Evolutionary conservation across 2,797 vertebrate genomes (phyloP).

Genomic region (Champsocephalus gunnari): DNA sequence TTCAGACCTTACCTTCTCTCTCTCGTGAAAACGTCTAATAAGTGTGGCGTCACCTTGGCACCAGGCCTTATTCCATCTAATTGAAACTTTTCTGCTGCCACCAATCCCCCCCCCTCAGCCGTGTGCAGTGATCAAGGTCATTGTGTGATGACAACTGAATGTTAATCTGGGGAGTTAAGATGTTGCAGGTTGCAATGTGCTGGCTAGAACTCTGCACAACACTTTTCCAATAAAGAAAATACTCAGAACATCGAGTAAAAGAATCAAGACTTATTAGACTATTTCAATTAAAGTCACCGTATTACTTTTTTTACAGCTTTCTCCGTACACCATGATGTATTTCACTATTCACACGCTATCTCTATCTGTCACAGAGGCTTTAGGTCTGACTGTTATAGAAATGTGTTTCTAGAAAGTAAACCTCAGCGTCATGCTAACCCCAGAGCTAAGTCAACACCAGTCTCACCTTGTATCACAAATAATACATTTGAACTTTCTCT

Average conservation of each 20-base stretch:
- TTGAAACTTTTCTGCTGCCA: conserved; percentile 59
- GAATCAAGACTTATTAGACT: neutral
- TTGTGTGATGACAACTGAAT: conserved; percentile 53
- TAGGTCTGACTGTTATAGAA: neutral
- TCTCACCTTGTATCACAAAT: neutral
- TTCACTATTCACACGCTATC: neutral
- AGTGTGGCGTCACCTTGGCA: conserved; percentile 52
- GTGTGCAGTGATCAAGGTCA: conserved; percentile 59
- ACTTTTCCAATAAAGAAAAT: conserved; percentile 48
- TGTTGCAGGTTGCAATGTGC: conserved; percentile 31
- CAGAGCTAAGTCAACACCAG: neutral
- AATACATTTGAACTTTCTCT: neutral
- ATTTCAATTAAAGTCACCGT: neutral
- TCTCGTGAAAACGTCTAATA: conserved; percentile 33
- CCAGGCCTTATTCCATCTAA: conserved; percentile 67
- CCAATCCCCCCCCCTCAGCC: conserved; percentile 28
- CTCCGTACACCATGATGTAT: no score
- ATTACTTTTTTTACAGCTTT: neutral
- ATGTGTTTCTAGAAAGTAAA: neutral
- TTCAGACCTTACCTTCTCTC: no score
- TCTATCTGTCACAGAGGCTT: neutral
- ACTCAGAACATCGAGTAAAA: conserved; percentile 21
- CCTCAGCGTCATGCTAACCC: neutral
- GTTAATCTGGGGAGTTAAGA: conserved; percentile 72
- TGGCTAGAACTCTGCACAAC: conserved; percentile 39